Evolutionary conservation across 2,113 vertebrate genomes (phyloP).

Genomic region (Syngnathus floridae): DNA sequence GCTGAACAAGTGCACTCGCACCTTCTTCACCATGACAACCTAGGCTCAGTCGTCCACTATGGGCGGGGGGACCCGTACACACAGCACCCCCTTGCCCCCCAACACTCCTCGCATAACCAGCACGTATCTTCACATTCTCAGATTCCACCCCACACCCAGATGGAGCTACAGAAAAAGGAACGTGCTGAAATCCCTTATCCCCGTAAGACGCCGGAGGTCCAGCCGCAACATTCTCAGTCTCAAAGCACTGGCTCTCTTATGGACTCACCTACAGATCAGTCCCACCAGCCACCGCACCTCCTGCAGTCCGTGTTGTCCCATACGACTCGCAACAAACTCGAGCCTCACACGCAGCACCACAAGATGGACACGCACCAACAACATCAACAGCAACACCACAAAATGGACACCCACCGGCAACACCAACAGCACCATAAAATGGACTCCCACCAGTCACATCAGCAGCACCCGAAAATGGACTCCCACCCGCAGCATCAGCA

Average conservation of each 20-base stretch:
- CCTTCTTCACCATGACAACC: constrained; percentile 73
- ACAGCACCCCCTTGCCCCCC: constrained; percentile 67
- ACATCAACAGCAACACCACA: constrained; percentile 44
- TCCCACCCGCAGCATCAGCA: constrained; percentile 46
- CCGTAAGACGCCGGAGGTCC: constrained; percentile 66
- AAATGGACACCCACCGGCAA: constrained; percentile 19
- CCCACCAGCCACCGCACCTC: constrained; percentile 75
- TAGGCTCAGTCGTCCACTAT: constrained; percentile 87
- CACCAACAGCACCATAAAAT: constrained; percentile 39
- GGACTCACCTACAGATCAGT: constrained; percentile 74
- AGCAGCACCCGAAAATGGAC: constrained; percentile 59
- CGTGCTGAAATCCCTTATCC: constrained; percentile 72
- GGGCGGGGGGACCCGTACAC: constrained; percentile 73
- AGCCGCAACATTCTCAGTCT: constrained; percentile 73
- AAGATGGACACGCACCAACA: constrained; percentile 52
- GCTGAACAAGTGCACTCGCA: constrained; percentile 70
- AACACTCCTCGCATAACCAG: constrained; percentile 62
- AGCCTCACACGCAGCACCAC: constrained; percentile 59
- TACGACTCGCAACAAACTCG: constrained; percentile 76
- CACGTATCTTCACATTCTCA: constrained; percentile 66
- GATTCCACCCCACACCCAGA: constrained; percentile 65
- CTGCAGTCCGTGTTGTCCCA: constrained; percentile 89
- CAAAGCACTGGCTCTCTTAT: constrained; percentile 70
- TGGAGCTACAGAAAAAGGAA: constrained; percentile 78
- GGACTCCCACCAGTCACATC: constrained; percentile 54